These are phyloP conservation scores for Styela clava DNA, from an alignment of 23 tunicate genomes.

Conservation along the genomic window DNA sequence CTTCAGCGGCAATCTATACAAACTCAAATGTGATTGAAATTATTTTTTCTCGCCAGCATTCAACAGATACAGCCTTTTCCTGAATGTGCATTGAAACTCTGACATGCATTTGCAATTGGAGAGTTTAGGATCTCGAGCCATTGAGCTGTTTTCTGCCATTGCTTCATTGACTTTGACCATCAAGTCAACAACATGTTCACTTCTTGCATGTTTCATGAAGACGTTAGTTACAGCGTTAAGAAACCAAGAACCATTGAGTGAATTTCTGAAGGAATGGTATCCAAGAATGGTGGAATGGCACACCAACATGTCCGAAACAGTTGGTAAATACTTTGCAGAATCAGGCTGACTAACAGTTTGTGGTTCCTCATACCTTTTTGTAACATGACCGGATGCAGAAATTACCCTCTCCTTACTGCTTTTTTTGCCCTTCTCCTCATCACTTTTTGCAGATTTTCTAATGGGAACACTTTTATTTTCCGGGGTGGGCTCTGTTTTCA, in stretches of 20 bases:
- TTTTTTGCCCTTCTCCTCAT: not conserved
- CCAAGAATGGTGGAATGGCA: constrained; percentile 9
- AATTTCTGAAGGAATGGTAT: not conserved
- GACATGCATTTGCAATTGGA: not conserved
- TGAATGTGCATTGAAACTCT: not conserved
- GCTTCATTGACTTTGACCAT: constrained; percentile 17
- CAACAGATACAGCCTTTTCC: not conserved
- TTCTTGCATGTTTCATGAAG: constrained; percentile 18
- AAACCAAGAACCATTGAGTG: constrained; percentile 9
- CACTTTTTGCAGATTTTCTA: not conserved
- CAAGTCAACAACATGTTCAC: not conserved
- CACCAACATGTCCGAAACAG: constrained; percentile 5
- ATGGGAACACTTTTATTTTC: not conserved
- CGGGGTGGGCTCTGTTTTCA: not conserved
- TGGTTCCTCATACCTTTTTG: not conserved
- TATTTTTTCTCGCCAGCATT: not conserved
- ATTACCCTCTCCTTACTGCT: not conserved
- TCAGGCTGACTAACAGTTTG: not conserved
- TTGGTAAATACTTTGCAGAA: not conserved
- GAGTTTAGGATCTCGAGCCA: not conserved
- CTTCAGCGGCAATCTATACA: no score
- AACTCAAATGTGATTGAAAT: no score
- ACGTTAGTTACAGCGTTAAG: constrained; percentile 16
- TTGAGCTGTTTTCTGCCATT: not conserved
- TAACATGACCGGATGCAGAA: not conserved